A percentile compares a stretch with the other conserved stretches of the same genome.
Conservation (phyloP, 2,888 invertebrate species). For the Parnassius mnemosyne region DNA sequence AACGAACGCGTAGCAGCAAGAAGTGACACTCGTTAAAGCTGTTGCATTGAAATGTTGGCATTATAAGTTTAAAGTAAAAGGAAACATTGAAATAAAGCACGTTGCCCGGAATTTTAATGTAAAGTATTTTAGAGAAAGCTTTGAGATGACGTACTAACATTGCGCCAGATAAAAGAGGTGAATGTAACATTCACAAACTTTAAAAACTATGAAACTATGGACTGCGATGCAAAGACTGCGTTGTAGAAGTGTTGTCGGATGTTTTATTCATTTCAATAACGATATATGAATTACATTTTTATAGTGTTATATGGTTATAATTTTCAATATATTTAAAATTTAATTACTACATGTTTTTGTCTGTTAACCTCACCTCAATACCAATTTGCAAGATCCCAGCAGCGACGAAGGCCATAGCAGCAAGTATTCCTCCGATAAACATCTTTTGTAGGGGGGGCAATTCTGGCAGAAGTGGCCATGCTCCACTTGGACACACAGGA, state of each 20-base stretch:
- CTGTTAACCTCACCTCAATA: constrained; percentile 53
- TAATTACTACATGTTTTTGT: no score
- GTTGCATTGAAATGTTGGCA: background rate
- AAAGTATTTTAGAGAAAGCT: constrained; percentile 2
- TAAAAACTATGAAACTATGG: background rate
- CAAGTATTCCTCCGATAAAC: constrained; percentile 86
- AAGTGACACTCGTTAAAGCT: background rate
- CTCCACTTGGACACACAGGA: constrained; percentile 80
- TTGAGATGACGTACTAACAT: background rate
- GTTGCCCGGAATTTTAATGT: background rate
- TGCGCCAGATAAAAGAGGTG: background rate
- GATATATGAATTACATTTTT: no score
- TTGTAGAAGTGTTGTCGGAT: no score
- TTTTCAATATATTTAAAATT: no score
- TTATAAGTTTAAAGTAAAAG: background rate
- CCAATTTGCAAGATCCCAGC: constrained; percentile 83
- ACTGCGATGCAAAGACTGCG: no score
- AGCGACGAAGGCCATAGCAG: constrained; percentile 83
- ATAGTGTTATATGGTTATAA: no score
- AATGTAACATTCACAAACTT: constrained; percentile 1
- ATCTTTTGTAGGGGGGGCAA: constrained; percentile 85
- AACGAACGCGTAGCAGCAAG: background rate
- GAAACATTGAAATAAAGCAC: background rate
- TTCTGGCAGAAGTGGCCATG: constrained; percentile 66
- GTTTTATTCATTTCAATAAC: no score